These are phyloP conservation scores for Arenaria interpres DNA, from an alignment of 2,113 vertebrate species.

Conservation along the genomic window DNA sequence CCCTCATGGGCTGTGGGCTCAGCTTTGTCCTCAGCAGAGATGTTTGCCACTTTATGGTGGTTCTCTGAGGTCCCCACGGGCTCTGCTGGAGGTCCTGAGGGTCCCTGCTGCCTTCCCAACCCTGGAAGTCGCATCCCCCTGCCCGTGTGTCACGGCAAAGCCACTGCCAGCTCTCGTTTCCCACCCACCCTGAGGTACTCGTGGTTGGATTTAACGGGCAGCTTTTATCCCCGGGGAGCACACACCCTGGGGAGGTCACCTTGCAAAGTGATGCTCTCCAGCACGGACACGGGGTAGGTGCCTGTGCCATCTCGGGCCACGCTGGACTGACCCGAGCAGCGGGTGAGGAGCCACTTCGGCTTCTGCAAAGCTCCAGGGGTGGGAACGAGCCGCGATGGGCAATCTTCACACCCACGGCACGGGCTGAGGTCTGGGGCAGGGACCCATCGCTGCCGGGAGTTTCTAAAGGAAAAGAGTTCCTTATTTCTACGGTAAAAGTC, in stretches of 20 bases:
- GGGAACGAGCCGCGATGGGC: rapidly evolving
- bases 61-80: neutral
- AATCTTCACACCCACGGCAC: rapidly evolving
- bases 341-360: neutral
- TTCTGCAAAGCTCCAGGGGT: rapidly evolving
- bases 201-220: neutral
- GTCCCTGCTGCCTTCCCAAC: neutral
- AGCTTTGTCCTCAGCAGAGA: neutral
- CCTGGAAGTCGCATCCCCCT: neutral
- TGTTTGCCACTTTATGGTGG: rapidly evolving
- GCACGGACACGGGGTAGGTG: rapidly evolving
- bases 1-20: neutral
- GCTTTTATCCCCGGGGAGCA: neutral
- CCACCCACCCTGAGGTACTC: neutral
- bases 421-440: neutral
- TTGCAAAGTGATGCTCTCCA: neutral
- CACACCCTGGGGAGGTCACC: neutral
- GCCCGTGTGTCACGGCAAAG: neutral
- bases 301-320: rapidly evolving
- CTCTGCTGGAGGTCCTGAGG: neutral
- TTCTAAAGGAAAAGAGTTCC: neutral
- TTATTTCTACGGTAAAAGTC: neutral
- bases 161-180: neutral
- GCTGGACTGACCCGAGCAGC: rapidly evolving
- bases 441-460: rapidly evolving